Conservation (phyloP, 2,888 invertebrate species). For the Leptinotarsa peninsularis region DNA sequence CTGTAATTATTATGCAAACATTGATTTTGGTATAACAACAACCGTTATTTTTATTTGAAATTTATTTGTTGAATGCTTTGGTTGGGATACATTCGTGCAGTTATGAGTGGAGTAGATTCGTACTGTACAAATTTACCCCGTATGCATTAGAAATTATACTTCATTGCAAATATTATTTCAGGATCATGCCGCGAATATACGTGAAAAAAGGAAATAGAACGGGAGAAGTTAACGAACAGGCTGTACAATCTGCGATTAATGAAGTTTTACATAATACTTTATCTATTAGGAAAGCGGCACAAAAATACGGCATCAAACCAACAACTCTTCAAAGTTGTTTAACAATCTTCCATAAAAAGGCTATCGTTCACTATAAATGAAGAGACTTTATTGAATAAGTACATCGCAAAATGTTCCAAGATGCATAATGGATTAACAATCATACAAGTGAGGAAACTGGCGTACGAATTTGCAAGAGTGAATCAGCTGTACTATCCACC, state of each 20-base stretch:
- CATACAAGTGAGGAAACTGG: constrained; percentile 30
- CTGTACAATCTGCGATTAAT: constrained; percentile 36
- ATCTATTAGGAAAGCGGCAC: constrained; percentile 38
- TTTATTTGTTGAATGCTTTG: no score
- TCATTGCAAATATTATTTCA: not conserved
- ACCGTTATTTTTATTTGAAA: no score
- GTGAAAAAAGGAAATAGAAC: constrained; percentile 34
- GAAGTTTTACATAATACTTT: constrained; percentile 34
- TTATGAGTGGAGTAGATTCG: not conserved
- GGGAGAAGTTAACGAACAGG: constrained; percentile 38
- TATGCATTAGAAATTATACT: not conserved
- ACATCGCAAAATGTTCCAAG: constrained; percentile 30
- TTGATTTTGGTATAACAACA: no score
- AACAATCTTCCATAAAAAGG: constrained; percentile 24
- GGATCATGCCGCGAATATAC: constrained; percentile 18
- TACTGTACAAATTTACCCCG: not conserved
- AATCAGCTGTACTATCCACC: constrained; percentile 29
- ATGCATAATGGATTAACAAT: not conserved
- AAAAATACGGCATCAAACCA: constrained; percentile 30
- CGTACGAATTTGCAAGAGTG: constrained; percentile 46
- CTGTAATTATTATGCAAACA: no score
- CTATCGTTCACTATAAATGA: constrained; percentile 37
- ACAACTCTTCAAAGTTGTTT: constrained; percentile 41
- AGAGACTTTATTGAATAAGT: constrained; percentile 40
- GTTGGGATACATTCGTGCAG: not conserved